These are phyloP conservation scores for Phenganax stokvisi DNA, from an alignment of 92 coral and sea anemone species.

Conservation along the genomic window DNA sequence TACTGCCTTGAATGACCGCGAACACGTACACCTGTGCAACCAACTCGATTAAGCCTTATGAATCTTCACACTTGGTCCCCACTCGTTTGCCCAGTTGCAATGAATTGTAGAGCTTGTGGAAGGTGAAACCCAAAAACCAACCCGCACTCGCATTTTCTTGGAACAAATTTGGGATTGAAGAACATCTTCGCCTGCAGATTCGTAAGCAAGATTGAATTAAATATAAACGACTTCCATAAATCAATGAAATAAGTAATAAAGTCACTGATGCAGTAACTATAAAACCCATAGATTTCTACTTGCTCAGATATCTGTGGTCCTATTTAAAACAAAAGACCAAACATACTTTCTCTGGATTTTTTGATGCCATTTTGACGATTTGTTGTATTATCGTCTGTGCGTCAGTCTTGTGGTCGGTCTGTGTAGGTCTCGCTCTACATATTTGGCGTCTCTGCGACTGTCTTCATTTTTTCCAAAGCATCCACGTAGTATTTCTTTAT, in stretches of 20 bases:
- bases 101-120: conserved; percentile 31
- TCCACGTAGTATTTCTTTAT: conserved; percentile 30
- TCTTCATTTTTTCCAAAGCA: conserved; percentile 21
- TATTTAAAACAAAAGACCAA: not conserved
- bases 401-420: conserved; percentile 7
- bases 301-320: not conserved
- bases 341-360: conserved; percentile 38
- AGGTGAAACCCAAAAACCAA: conserved; percentile 41
- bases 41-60: conserved; percentile 28
- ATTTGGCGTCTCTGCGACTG: not conserved
- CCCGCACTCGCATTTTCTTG: conserved; percentile 41
- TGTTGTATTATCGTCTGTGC: conserved; percentile 15
- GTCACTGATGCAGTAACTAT: not conserved
- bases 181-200: conserved; percentile 36
- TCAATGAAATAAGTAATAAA: not conserved
- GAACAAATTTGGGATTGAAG: conserved; percentile 39
- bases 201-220: not conserved
- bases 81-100: not conserved
- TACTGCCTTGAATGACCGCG: conserved; percentile 34
- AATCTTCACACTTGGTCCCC: conserved; percentile 34
- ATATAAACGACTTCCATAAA: not conserved
- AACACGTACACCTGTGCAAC: conserved; percentile 39
- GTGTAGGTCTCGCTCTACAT: not conserved
- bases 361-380: conserved; percentile 35
- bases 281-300: too few species aligned